A percentile compares a stretch with the other conserved stretches of the same genome.
phyloP scores from a whole-genome alignment of 1,140 invertebrate genomes.

The Vanessa tameamea region DNA sequence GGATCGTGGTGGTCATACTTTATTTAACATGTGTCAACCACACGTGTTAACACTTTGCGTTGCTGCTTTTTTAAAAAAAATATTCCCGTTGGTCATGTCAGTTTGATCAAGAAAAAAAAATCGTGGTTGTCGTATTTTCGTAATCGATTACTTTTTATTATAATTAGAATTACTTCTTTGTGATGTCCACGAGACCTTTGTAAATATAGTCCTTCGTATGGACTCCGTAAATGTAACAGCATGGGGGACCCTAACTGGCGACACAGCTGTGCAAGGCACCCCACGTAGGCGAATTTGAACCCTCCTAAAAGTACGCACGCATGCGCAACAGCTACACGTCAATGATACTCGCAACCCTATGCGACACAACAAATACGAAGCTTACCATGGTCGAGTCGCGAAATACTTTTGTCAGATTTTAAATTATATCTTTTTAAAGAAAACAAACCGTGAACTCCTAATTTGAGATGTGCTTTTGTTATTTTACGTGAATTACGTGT shows the following conservation, averaged over 20 bases:
- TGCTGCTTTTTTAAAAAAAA: constrained; percentile 20
- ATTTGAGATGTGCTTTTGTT: constrained; percentile 58
- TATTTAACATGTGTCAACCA: constrained; percentile 45
- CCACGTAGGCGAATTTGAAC: constrained; percentile 62
- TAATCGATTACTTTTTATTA: not conserved
- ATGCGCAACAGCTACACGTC: constrained; percentile 64
- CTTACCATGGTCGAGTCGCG: constrained; percentile 61
- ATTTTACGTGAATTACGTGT: constrained; percentile 60
- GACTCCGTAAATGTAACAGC: constrained; percentile 44
- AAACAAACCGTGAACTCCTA: constrained; percentile 38
- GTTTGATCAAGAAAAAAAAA: not conserved
- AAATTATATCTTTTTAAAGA: constrained; percentile 35
- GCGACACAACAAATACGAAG: constrained; percentile 55
- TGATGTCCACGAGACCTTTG: not conserved
- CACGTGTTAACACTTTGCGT: constrained; percentile 39
- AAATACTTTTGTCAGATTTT: constrained; percentile 42
- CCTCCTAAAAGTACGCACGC: constrained; percentile 70
- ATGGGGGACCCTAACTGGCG: constrained; percentile 39
- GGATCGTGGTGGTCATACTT: constrained; percentile 49
- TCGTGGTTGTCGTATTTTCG: not conserved
- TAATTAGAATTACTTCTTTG: not conserved
- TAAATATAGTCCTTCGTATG: constrained; percentile 20
- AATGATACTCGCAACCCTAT: constrained; percentile 53
- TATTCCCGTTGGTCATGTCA: constrained; percentile 30
- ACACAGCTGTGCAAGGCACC: constrained; percentile 70